Percentiles rank a stretch among this genome's conserved stretches.
These are phyloP conservation scores for Odocoileus hemionus DNA, from an alignment of 2,113 vertebrate genomes.

Conservation along the genomic window DNA sequence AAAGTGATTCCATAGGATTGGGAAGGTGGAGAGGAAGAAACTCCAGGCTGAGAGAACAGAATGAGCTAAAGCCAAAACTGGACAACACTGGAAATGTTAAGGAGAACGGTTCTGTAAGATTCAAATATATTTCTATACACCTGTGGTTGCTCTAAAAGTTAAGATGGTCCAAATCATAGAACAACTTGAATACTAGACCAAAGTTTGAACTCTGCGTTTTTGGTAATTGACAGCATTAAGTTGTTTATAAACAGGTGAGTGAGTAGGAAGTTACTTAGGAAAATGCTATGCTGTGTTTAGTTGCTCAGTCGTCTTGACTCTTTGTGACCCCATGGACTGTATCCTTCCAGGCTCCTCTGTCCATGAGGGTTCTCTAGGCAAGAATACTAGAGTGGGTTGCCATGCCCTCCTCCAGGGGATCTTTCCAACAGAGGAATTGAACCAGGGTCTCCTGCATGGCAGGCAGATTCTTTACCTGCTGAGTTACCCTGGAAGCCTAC, in stretches of 20 bases:
- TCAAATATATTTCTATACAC: neutral
- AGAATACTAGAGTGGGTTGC: neutral
- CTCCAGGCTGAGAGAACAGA: neutral
- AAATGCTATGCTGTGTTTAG: neutral
- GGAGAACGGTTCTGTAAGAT: neutral
- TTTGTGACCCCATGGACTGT: neutral
- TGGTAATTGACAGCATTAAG: neutral
- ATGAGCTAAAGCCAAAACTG: neutral
- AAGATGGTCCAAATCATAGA: neutral
- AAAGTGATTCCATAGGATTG: neutral
- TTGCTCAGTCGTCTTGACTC: neutral
- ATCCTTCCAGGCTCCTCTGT: neutral
- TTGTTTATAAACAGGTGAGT: neutral
- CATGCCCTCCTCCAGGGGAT: neutral
- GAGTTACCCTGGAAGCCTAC: neutral
- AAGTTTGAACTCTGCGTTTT: neutral
- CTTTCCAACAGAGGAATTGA: neutral
- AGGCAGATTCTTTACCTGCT: neutral
- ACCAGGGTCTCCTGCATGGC: neutral
- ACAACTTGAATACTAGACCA: neutral
- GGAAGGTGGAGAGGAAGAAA: neutral
- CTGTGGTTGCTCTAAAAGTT: neutral
- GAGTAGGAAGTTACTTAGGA: neutral
- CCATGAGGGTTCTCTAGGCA: neutral
- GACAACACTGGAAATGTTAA: neutral